Evolutionary conservation across 2,797 vertebrate species (phyloP).

Genomic region (Alexandromys oeconomus): DNA sequence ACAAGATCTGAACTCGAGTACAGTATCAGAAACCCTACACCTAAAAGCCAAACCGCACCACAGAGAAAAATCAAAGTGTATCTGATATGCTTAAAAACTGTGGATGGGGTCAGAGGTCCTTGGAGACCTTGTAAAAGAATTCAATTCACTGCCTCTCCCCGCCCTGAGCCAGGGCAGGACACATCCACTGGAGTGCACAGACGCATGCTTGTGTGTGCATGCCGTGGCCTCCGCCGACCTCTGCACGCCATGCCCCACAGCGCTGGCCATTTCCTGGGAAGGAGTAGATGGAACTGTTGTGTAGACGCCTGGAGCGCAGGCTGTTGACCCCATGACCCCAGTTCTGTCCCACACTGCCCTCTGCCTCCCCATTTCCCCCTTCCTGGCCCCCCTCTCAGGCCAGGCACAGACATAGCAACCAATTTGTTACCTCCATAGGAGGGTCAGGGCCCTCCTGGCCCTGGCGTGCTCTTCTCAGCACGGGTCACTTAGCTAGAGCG

Average conservation of each 20-base stretch:
- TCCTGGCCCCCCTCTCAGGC: constrained; percentile 86
- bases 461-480: constrained; percentile 75
- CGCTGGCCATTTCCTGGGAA: constrained; percentile 76
- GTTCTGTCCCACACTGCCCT: constrained; percentile 86
- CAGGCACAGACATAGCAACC: constrained; percentile 84
- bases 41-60: not conserved
- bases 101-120: not conserved
- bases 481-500: constrained; percentile 76
- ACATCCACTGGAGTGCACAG: constrained; percentile 8
- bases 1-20: not conserved
- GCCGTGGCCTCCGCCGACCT: constrained; percentile 65
- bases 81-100: not conserved
- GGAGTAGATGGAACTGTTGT: constrained; percentile 88
- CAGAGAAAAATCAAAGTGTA: not conserved
- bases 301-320: constrained; percentile 91
- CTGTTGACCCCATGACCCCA: constrained; percentile 93
- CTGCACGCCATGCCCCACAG: constrained; percentile 63
- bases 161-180: not conserved
- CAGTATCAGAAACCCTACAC: not conserved
- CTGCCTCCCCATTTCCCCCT: constrained; percentile 72
- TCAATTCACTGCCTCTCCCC: not conserved
- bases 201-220: constrained; percentile 22
- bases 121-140: constrained; percentile 28
- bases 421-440: constrained; percentile 89
- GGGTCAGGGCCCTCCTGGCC: constrained; percentile 88